Evolutionary conservation across 2,888 invertebrate genomes (phyloP).

Genomic region (Chelonus formosanus): DNA sequence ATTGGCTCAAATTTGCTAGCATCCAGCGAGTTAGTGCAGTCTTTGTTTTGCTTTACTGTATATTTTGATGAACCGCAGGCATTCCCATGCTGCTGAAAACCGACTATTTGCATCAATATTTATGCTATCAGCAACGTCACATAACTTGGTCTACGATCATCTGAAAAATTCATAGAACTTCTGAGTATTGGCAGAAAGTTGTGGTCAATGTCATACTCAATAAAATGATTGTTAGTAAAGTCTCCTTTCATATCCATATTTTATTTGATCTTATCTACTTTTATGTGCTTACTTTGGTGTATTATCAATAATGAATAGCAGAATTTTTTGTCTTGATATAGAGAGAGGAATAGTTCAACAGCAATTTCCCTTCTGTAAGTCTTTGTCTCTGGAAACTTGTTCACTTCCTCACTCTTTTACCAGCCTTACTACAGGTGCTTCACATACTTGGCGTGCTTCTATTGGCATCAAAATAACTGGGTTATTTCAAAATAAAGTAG

Average conservation of each 20-base stretch:
- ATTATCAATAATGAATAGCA: too few relatives aligned
- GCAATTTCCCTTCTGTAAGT: too few relatives aligned
- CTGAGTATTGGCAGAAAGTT: too few relatives aligned
- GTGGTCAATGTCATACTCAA: too few relatives aligned
- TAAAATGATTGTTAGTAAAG: too few relatives aligned
- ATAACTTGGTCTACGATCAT: too few relatives aligned
- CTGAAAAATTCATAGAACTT: too few relatives aligned
- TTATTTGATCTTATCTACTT: too few relatives aligned
- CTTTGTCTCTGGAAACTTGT: not conserved
- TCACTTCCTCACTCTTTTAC: not conserved
- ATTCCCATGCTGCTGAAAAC: conserved; percentile 7
- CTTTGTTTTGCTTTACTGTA: not conserved
- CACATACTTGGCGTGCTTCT: conserved; percentile 19
- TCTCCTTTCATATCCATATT: too few relatives aligned
- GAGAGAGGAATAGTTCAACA: too few relatives aligned
- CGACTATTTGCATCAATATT: conserved; percentile 14
- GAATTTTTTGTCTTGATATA: too few relatives aligned
- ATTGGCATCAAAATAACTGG: conserved; percentile 8
- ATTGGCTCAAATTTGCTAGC: conserved; percentile 21
- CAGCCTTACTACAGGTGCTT: not conserved
- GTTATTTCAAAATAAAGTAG: conserved; percentile 6
- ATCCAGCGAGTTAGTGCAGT: not conserved
- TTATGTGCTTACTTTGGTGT: too few relatives aligned
- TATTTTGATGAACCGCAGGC: conserved; percentile 16
- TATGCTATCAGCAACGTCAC: not conserved